phyloP scores from a whole-genome alignment of 2,888 invertebrate species.

The Macaria notata region DNA sequence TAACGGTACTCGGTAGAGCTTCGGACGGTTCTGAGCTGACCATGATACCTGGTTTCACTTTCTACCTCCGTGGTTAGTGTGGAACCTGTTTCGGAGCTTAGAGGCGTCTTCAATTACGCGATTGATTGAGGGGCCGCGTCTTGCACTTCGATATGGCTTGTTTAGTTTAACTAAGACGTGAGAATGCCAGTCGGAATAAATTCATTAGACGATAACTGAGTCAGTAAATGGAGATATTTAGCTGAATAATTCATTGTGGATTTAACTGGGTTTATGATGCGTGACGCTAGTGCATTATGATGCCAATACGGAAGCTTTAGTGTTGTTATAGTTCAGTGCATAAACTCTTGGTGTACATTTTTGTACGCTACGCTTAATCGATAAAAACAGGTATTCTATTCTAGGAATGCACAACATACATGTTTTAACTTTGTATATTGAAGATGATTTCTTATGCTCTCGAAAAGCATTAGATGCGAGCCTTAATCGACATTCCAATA shows the following conservation, averaged over 20 bases:
- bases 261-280: neutral
- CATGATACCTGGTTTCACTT: conserved; percentile 62
- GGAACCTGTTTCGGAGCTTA: conserved; percentile 11
- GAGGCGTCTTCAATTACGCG: conserved; percentile 7
- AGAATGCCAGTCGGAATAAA: no score
- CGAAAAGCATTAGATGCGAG: no score
- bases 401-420: no score
- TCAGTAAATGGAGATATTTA: no score
- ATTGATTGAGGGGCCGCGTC: neutral
- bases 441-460: no score
- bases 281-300: neutral
- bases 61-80: conserved; percentile 48
- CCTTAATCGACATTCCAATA: no score
- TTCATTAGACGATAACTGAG: no score
- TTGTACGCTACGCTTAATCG: neutral
- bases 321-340: neutral
- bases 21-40: conserved; percentile 20
- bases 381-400: no score
- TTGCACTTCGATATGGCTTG: no score
- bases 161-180: no score
- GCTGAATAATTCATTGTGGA: no score
- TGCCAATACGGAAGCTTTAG: neutral
- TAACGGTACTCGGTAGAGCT: conserved; percentile 61
- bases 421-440: no score
- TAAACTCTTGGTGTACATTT: neutral